Base-by-base conservation (phyloP, 1,140 invertebrate species). In the Papilio polyxenes region DNA sequence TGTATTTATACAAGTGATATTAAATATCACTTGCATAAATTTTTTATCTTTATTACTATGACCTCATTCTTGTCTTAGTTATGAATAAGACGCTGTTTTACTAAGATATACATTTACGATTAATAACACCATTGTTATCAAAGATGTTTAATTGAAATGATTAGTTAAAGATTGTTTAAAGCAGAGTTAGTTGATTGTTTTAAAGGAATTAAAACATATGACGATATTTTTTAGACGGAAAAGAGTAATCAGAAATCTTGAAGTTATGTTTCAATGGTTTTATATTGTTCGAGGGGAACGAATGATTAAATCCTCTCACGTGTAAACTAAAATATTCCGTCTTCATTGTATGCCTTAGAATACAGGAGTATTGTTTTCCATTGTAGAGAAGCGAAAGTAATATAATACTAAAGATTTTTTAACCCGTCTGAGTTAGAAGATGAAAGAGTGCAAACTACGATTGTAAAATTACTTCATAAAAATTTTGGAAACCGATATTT, bases 331-430 rank as follows among this genome's bases (percentile, higher is more conserved):
- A 37, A 72, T 72, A 72, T 72, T 40, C 13, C 31, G 65, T 72
- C 65, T 37, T 72, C 65, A 72, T 72, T 72, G 65, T 72, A 72
- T 37, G 65, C 65, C 65, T 72, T 37, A 72, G 65, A 72, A 72
- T 72, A 37, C 31, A 40, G 65, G 0, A 40, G 65, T 37, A 72
- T 72, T 72, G 23, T 72, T 72, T 37, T 37, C 65, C 10, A 65
- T 72, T 37, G 11, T 15, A 40, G 65, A 37, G 56, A 72, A 72
- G 10, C 62, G 9, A 62, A 62, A 62, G 20, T 31, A 65, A 65
- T 72, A 15, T 56, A 59, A 59, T 7, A 72, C 11, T 72, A 17
- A 31, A 31, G 62, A 31, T 7, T 8, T 23, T 62, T 62, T 62
- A 62, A 20, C 3, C 59, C 8, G 23, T 31, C 10, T 31, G 62